These are phyloP conservation scores for Chlamydotis undulata DNA, from an alignment of 2,113 vertebrate species.

Conservation along the genomic window DNA sequence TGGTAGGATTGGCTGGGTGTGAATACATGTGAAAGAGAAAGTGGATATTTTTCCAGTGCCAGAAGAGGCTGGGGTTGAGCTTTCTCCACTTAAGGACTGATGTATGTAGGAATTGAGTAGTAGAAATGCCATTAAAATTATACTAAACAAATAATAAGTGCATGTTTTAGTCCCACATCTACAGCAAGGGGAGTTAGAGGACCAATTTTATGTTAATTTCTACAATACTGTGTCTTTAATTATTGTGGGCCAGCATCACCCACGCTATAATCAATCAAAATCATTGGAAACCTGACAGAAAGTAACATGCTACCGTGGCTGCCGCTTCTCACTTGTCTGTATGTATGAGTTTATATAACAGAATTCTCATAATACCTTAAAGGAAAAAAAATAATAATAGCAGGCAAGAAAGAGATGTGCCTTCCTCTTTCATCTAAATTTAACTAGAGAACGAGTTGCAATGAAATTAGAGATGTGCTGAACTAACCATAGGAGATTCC, in stretches of 20 bases:
- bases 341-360: background rate
- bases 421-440: conserved; percentile 42
- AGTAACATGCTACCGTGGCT: background rate
- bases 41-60: background rate
- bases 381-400: background rate
- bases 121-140: background rate
- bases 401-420: background rate
- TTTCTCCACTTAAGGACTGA: background rate
- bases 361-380: background rate
- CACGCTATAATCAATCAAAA: background rate
- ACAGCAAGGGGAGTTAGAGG: background rate
- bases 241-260: background rate
- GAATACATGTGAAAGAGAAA: background rate
- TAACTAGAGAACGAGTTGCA: conserved; percentile 11
- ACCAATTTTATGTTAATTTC: background rate
- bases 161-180: background rate
- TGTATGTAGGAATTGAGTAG: background rate
- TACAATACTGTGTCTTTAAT: background rate
- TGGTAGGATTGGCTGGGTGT: background rate
- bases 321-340: background rate
- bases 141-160: background rate
- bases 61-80: background rate
- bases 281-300: background rate
- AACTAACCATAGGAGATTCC: conserved; percentile 49
- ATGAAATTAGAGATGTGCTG: conserved; percentile 48